Evolutionary conservation across 1,140 invertebrate genomes (phyloP).

Genomic region (Lepidostoma basale): DNA sequence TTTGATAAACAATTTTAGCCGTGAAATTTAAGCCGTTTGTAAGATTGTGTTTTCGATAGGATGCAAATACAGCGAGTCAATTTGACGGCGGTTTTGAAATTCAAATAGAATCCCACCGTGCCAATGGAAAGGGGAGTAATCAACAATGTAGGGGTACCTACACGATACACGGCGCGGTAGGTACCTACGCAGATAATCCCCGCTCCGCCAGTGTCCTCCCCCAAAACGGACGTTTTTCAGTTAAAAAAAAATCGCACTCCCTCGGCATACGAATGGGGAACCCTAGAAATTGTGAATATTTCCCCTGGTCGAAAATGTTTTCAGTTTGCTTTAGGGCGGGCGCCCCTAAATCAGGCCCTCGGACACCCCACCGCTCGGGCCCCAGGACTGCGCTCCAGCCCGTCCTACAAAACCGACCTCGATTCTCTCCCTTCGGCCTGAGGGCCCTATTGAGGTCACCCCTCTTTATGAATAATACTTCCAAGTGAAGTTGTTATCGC

Average conservation of each 20-base stretch:
- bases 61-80: constrained; percentile 10
- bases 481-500: constrained; percentile 9
- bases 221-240: constrained; percentile 2
- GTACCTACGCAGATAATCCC: constrained; percentile 17
- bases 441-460: constrained; percentile 24
- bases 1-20: too few species aligned
- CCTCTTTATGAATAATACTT: constrained; percentile 18
- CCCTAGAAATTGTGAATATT: constrained; percentile 19
- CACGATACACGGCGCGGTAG: too few species aligned
- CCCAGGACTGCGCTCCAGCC: neutral
- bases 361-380: constrained; percentile 5
- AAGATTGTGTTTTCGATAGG: neutral
- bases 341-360: neutral
- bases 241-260: neutral
- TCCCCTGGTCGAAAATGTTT: constrained; percentile 13
- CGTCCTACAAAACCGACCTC: constrained; percentile 23
- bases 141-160: neutral
- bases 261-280: neutral
- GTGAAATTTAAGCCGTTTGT: too few species aligned
- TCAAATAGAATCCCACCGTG: neutral
- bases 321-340: constrained; percentile 7
- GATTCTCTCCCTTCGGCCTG: constrained; percentile 14
- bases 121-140: constrained; percentile 1
- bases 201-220: neutral
- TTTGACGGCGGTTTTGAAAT: neutral